These are phyloP conservation scores for Centruroides sculpturatus DNA, from an alignment of 1,140 invertebrate genomes.

Conservation along the genomic window DNA sequence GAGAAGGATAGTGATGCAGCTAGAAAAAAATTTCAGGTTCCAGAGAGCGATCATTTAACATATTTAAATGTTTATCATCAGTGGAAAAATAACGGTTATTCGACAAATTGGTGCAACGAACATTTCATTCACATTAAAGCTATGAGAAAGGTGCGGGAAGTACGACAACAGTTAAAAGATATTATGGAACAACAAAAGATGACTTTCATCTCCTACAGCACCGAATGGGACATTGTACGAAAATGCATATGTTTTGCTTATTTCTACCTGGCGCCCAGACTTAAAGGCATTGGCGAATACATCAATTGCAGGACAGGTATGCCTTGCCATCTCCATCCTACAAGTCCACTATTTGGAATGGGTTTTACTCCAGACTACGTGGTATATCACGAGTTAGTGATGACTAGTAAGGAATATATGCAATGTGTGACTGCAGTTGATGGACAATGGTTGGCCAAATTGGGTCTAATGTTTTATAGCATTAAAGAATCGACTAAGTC, in stretches of 20 bases:
- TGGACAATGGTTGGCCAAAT: conserved; percentile 91
- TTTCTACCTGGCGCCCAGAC: conserved; percentile 71
- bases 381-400: conserved; percentile 91
- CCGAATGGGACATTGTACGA: conserved; percentile 92
- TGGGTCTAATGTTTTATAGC: conserved; percentile 99
- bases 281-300: conserved; percentile 81
- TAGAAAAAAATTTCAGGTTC: conserved; percentile 94
- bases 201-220: conserved; percentile 78
- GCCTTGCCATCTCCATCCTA: conserved; percentile 98
- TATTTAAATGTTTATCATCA: conserved; percentile 95
- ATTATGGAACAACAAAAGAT: conserved; percentile 94
- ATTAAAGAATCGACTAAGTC: conserved; percentile 58
- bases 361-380: conserved; percentile 97
- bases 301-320: conserved; percentile 96
- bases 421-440: conserved; percentile 98
- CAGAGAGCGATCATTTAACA: conserved; percentile 96
- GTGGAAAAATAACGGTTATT: conserved; percentile 89
- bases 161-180: conserved; percentile 91
- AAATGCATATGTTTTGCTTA: conserved; percentile 99
- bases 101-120: conserved; percentile 87
- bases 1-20: conserved; percentile 96
- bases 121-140: conserved; percentile 98
- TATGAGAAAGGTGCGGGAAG: conserved; percentile 95
- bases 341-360: conserved; percentile 93
- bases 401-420: conserved; percentile 99